phyloP scores from a whole-genome alignment of 1,140 invertebrate species.

The Meloidogyne hapla region DNA sequence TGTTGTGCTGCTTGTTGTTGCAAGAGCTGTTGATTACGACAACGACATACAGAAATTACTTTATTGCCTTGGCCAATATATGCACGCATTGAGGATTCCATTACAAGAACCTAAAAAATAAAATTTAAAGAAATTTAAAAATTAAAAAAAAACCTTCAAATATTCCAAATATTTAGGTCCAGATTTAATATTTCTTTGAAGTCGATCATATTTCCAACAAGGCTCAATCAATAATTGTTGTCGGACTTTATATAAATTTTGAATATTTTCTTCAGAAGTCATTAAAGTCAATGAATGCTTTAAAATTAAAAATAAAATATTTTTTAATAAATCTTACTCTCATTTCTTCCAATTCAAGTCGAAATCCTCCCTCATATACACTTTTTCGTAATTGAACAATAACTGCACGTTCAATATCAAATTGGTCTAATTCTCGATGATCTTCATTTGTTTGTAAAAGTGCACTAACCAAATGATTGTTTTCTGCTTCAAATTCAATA shows the following conservation, averaged over 20 bases:
- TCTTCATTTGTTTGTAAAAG: conserved; percentile 25
- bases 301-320: conserved; percentile 18
- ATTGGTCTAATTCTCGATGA: conserved; percentile 32
- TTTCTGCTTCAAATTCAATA: conserved; percentile 42
- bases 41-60: conserved; percentile 11
- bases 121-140: neutral
- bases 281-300: conserved; percentile 33
- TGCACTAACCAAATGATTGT: conserved; percentile 21
- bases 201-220: neutral
- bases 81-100: conserved; percentile 19
- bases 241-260: conserved; percentile 35
- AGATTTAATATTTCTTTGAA: neutral
- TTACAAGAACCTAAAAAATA: conserved; percentile 13
- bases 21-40: neutral
- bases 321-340: conserved; percentile 8
- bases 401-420: conserved; percentile 32
- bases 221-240: conserved; percentile 17
- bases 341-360: conserved; percentile 34
- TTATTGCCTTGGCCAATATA: conserved; percentile 21
- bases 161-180: conserved; percentile 32
- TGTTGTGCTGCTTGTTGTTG: no score
- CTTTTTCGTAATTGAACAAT: conserved; percentile 35
- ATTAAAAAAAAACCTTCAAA: conserved; percentile 22
- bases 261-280: conserved; percentile 40
- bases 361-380: conserved; percentile 36